Evolutionary conservation across 2,797 vertebrate species (phyloP).

Genomic region (Dicrostonyx torquatus): DNA sequence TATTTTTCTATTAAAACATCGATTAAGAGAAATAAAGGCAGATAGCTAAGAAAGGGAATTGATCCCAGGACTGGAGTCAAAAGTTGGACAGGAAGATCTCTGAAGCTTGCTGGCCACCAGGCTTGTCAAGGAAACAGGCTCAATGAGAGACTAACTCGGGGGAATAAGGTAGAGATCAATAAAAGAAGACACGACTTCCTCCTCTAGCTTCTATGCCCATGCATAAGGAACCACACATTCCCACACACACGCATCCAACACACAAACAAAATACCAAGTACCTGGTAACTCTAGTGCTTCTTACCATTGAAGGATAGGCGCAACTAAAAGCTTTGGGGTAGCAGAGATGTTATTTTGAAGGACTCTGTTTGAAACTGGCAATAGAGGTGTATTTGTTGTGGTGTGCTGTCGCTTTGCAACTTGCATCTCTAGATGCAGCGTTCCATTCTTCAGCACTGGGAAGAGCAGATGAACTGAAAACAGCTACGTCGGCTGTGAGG

Average conservation of each 20-base stretch:
- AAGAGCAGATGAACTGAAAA: neutral
- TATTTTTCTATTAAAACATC: slow-evolving; percentile 32
- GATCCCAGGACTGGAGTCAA: neutral
- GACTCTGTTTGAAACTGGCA: too few relatives aligned
- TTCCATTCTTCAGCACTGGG: neutral
- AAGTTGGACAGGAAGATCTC: neutral
- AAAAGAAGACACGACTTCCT: neutral
- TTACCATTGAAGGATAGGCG: neutral
- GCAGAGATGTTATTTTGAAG: neutral
- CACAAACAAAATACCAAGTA: neutral
- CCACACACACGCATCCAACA: neutral
- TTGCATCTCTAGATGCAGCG: neutral
- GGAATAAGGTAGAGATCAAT: neutral
- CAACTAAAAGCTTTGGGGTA: neutral
- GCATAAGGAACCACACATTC: too few relatives aligned
- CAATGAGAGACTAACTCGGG: too few relatives aligned
- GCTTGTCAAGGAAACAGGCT: neutral
- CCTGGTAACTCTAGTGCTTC: neutral
- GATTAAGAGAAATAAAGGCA: neutral
- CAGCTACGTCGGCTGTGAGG: neutral
- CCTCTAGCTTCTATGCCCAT: neutral
- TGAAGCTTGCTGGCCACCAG: neutral
- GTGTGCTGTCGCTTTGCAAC: neutral
- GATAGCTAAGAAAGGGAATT: neutral
- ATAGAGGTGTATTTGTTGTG: neutral